phyloP scores from a whole-genome alignment of 1,140 invertebrate species.

The Tachypleus tridentatus region DNA sequence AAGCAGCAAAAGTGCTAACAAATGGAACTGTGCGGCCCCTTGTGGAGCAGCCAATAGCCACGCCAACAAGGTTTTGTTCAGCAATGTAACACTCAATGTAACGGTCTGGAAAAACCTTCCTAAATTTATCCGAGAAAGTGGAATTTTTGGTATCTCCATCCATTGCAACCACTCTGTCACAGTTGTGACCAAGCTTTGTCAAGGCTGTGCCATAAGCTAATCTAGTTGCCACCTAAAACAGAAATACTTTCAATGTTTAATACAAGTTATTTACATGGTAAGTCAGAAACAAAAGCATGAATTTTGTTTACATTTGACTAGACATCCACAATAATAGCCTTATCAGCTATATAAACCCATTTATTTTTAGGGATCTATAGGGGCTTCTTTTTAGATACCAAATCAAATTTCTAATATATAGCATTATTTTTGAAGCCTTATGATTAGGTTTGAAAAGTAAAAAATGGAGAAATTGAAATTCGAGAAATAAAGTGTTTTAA shows the following conservation, averaged over 20 bases:
- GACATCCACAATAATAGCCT: no score
- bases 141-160: constrained; percentile 99
- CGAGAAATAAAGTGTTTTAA: not conserved
- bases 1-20: constrained; percentile 93
- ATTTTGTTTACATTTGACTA: no score
- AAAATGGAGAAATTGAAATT: not conserved
- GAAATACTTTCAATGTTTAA: not conserved
- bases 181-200: constrained; percentile 70
- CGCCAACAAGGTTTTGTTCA: constrained; percentile 94
- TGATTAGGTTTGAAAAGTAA: not conserved
- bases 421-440: not conserved
- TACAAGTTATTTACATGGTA: no score
- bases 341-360: no score
- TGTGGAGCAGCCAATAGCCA: constrained; percentile 84
- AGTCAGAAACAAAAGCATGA: no score
- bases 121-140: constrained; percentile 88
- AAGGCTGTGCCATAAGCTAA: constrained; percentile 88
- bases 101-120: constrained; percentile 50
- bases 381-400: no score
- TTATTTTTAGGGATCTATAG: no score
- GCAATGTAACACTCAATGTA: constrained; percentile 98
- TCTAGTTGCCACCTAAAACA: constrained; percentile 65
- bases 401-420: no score
- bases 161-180: constrained; percentile 72
- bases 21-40: constrained; percentile 80